These are phyloP conservation scores for Liodrosophila aerea DNA, from an alignment of 2,888 invertebrate species.

Conservation along the genomic window DNA sequence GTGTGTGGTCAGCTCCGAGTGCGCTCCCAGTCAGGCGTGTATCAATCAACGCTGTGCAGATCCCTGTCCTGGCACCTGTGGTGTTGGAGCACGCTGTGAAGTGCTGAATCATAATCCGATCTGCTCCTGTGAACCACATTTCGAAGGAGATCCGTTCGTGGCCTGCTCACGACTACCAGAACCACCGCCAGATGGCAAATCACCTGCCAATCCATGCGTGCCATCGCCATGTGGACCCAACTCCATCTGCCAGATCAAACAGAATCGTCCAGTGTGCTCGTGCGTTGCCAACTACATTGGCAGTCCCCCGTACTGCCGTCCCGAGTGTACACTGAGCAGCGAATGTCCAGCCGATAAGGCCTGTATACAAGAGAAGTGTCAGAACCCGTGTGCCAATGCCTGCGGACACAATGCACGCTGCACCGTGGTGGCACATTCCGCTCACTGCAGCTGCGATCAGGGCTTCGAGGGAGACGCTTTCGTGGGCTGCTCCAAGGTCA, in stretches of 20 bases:
- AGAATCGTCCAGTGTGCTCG: constrained; percentile 90
- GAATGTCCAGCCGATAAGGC: constrained; percentile 91
- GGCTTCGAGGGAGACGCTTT: constrained; percentile 93
- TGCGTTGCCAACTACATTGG: constrained; percentile 91
- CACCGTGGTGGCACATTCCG: constrained; percentile 90
- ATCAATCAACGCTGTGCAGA: constrained; percentile 90
- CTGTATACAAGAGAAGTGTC: constrained; percentile 91
- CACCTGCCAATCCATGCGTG: constrained; percentile 84
- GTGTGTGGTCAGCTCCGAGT: constrained; percentile 92
- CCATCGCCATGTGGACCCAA: constrained; percentile 90
- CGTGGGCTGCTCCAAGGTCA: constrained; percentile 87
- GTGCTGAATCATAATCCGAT: constrained; percentile 93
- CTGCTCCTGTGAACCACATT: constrained; percentile 89
- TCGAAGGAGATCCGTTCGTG: constrained; percentile 91
- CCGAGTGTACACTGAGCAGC: constrained; percentile 91
- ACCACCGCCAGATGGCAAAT: constrained; percentile 78
- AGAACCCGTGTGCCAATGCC: constrained; percentile 89
- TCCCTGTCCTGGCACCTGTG: constrained; percentile 93
- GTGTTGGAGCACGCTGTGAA: constrained; percentile 88
- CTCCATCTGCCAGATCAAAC: constrained; percentile 91
- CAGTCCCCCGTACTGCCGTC: constrained; percentile 90
- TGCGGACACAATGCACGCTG: constrained; percentile 92
- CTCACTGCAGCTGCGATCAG: constrained; percentile 89
- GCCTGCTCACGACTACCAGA: constrained; percentile 84
- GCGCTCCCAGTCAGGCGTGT: constrained; percentile 90